Conservation (phyloP, 2,888 invertebrate genomes). For the Lycocerus yunnanus region DNA sequence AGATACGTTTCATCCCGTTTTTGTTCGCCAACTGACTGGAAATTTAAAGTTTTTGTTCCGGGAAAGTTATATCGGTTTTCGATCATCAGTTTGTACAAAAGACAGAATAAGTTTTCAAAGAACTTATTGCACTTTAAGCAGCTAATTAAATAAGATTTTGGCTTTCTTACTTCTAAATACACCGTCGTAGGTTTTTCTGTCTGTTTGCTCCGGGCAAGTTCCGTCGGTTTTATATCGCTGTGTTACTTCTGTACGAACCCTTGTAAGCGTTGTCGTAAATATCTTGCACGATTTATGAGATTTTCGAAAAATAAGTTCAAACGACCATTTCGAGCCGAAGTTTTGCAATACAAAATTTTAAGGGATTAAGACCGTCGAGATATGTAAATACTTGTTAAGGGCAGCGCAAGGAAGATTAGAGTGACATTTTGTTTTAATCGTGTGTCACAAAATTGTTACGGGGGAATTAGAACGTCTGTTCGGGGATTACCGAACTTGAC, state of each 20-base stretch:
- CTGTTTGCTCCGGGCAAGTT: no score
- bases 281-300: background rate
- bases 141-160: no score
- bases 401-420: constrained; percentile 31
- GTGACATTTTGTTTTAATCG: constrained; percentile 33
- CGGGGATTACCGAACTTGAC: constrained; percentile 25
- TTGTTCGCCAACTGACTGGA: no score
- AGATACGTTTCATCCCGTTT: no score
- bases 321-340: background rate
- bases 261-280: background rate
- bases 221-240: background rate
- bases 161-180: no score
- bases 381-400: constrained; percentile 31
- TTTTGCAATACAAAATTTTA: constrained; percentile 9
- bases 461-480: constrained; percentile 31
- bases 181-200: no score
- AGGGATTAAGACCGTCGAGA: constrained; percentile 28
- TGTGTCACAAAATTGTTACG: constrained; percentile 32
- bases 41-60: no score
- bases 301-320: background rate
- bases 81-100: no score
- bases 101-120: no score
- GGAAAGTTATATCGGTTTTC: no score
- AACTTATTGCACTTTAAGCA: no score
- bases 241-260: background rate